These are phyloP conservation scores for Drosophila fuyamai DNA, from an alignment of 1,140 invertebrate species.

Conservation along the genomic window DNA sequence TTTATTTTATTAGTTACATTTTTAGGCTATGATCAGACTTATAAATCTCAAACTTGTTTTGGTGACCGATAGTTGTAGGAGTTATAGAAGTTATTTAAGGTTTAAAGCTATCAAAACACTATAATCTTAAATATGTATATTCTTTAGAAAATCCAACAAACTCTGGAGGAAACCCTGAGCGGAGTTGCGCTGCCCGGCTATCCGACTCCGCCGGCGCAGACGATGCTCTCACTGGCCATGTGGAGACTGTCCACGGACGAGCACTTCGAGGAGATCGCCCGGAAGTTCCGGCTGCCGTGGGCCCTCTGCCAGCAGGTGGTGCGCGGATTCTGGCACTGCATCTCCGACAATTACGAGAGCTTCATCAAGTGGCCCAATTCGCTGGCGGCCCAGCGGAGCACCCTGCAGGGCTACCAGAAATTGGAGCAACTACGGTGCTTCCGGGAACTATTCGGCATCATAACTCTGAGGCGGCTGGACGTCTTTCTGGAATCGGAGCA, in stretches of 20 bases:
- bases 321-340: conserved; percentile 75
- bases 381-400: conserved; percentile 56
- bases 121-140: no score
- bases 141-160: conserved; percentile 62
- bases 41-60: no score
- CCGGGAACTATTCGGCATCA: conserved; percentile 66
- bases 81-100: no score
- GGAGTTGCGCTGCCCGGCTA: conserved; percentile 42
- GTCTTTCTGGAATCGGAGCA: conserved; percentile 77
- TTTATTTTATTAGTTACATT: no score
- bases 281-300: conserved; percentile 72
- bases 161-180: conserved; percentile 33
- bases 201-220: conserved; percentile 55
- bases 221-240: conserved; percentile 68
- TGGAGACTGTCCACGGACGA: conserved; percentile 82
- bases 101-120: no score
- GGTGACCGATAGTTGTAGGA: no score
- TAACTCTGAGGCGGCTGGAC: conserved; percentile 69
- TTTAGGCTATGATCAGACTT: no score
- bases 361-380: conserved; percentile 84
- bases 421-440: conserved; percentile 59
- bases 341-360: conserved; percentile 76
- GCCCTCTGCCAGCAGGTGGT: conserved; percentile 69
- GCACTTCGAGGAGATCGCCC: conserved; percentile 79
- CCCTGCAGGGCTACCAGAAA: conserved; percentile 56